phyloP scores from a whole-genome alignment of 2,113 vertebrate genomes.

The Dipodomys stephensi region DNA sequence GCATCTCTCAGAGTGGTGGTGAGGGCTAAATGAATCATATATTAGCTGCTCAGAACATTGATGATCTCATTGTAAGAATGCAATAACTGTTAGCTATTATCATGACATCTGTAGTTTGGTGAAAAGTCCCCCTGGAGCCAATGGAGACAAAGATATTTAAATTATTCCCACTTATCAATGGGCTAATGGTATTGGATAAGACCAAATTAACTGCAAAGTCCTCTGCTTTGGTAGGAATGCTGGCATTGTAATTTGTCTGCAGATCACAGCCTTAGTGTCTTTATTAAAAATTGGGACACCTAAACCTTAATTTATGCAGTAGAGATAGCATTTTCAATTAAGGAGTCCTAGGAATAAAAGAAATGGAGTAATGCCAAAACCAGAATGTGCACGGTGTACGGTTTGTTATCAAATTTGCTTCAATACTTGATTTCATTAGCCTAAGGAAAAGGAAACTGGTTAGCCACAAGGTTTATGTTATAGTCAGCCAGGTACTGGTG shows the following conservation, averaged over 20 bases:
- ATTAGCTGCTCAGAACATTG: not conserved
- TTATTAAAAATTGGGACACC: not conserved
- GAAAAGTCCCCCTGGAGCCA: not conserved
- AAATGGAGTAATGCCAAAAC: not conserved
- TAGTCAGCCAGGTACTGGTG: no score
- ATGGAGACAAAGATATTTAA: not conserved
- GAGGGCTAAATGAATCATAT: not conserved
- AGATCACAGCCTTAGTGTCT: not conserved
- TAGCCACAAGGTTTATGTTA: no score
- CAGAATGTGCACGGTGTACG: not conserved
- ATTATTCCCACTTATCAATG: not conserved
- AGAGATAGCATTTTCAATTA: constrained; percentile 18
- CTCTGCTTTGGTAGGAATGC: not conserved
- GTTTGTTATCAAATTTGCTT: not conserved
- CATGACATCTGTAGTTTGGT: not conserved
- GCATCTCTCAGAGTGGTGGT: not conserved
- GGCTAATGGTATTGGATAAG: not conserved
- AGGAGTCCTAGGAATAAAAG: not conserved
- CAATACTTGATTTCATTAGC: not conserved
- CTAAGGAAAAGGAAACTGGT: not conserved
- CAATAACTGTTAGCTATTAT: not conserved
- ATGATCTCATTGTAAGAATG: not conserved
- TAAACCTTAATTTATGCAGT: not conserved
- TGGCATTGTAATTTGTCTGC: not conserved
- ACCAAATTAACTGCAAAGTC: not conserved